A percentile compares a stretch with the other conserved stretches of the same genome.
phyloP scores from a whole-genome alignment of 2,797 vertebrate species.

The Buceros bicornis region DNA sequence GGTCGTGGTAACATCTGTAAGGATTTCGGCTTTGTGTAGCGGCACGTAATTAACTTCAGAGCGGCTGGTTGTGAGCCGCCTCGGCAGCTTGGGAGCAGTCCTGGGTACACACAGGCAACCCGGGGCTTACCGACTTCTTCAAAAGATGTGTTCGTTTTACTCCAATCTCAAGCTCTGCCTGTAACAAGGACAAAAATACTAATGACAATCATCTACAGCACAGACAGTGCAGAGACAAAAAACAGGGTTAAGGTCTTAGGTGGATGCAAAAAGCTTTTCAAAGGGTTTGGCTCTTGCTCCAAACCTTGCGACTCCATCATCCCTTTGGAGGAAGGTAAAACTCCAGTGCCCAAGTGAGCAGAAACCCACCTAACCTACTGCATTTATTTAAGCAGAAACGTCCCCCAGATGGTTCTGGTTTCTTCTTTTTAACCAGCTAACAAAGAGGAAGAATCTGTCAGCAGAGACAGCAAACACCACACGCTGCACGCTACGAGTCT shows the following conservation, averaged over 20 bases:
- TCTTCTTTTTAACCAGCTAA: neutral
- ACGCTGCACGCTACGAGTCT: accelerated
- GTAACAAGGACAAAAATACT: neutral
- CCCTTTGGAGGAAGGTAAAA: neutral
- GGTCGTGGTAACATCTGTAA: neutral
- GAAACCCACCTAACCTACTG: neutral
- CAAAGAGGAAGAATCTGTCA: neutral
- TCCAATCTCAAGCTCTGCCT: neutral
- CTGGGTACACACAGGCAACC: neutral
- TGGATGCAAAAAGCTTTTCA: neutral
- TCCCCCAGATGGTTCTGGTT: neutral
- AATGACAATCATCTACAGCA: neutral
- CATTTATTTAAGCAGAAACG: neutral
- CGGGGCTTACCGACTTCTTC: neutral
- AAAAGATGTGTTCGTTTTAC: neutral
- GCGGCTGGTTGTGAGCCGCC: neutral
- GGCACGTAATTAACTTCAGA: neutral
- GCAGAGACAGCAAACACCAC: neutral
- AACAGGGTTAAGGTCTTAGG: neutral
- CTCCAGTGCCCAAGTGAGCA: neutral
- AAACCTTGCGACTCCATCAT: neutral
- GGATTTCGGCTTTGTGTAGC: neutral
- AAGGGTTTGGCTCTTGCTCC: neutral
- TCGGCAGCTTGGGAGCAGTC: neutral
- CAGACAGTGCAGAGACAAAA: neutral